Percentiles rank a stretch among this genome's conserved stretches.
These are phyloP conservation scores for Drosophila kurseongensis DNA, from an alignment of 1,140 invertebrate species.

Conservation along the genomic window DNA sequence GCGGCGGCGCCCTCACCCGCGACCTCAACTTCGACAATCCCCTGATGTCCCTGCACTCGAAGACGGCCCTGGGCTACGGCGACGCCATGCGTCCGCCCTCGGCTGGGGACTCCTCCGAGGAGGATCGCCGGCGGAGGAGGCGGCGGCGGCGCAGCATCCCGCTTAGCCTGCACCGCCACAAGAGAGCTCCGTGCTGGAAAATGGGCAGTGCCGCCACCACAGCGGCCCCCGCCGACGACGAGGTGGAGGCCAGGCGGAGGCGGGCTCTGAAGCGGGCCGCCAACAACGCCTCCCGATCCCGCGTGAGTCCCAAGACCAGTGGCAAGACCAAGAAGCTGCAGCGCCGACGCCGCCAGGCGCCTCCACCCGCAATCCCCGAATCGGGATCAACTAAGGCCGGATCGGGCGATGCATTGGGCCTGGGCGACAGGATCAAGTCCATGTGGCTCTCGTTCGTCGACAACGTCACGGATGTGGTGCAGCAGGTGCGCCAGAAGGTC, in stretches of 20 bases:
- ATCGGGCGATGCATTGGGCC: neutral
- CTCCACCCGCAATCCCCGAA: neutral
- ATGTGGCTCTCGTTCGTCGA: slow-evolving; percentile 57
- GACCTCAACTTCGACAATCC: slow-evolving; percentile 52
- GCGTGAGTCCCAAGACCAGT: slow-evolving; percentile 34
- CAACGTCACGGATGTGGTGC: slow-evolving; percentile 44
- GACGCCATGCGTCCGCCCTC: slow-evolving; percentile 53
- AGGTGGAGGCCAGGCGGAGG: slow-evolving; percentile 57
- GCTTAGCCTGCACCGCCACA: slow-evolving; percentile 14
- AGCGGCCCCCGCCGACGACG: slow-evolving; percentile 33
- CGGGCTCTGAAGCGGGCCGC: slow-evolving; percentile 51
- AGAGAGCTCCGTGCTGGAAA: slow-evolving; percentile 54
- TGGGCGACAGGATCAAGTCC: slow-evolving; percentile 45
- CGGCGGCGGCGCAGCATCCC: neutral
- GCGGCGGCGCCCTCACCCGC: slow-evolving; percentile 35
- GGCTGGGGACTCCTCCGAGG: slow-evolving; percentile 40
- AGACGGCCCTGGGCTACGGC: slow-evolving; percentile 53
- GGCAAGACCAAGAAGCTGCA: slow-evolving; percentile 52
- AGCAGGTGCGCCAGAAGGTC: slow-evolving; percentile 54
- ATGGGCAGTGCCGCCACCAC: slow-evolving; percentile 49
- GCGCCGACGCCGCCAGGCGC: slow-evolving; percentile 38
- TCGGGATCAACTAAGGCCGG: no score
- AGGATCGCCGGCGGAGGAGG: slow-evolving; percentile 39
- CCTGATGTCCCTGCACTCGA: slow-evolving; percentile 48
- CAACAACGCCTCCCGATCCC: slow-evolving; percentile 52